Evolutionary conservation across 2,797 vertebrate species (phyloP).

Genomic region (Cichlasoma orientale): DNA sequence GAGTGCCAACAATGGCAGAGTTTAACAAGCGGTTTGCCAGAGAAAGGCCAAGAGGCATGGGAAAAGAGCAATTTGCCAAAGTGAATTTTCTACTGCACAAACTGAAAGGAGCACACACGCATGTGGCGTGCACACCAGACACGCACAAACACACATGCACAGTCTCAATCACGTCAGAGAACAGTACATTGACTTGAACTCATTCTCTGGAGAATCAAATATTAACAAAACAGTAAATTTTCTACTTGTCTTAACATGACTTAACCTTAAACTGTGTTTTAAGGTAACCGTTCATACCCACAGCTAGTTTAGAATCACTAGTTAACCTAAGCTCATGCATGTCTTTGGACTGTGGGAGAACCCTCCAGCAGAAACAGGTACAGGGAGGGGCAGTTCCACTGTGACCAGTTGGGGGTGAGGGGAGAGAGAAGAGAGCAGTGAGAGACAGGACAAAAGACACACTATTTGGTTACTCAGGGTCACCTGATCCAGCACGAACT

Average conservation of each 20-base stretch:
- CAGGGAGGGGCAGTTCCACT: not conserved
- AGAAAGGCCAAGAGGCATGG: slow-evolving; percentile 54
- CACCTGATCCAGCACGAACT: too few species aligned
- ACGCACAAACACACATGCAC: not conserved
- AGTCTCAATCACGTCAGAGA: not conserved
- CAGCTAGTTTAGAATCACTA: not conserved
- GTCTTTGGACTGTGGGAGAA: not conserved
- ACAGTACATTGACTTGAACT: not conserved
- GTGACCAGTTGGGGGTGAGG: not conserved
- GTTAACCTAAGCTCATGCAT: not conserved
- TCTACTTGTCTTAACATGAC: not conserved
- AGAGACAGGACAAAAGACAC: not conserved
- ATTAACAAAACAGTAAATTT: not conserved
- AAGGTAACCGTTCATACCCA: not conserved
- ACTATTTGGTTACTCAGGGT: too few species aligned
- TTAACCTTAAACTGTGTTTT: not conserved
- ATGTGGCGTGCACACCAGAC: not conserved
- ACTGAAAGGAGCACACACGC: not conserved
- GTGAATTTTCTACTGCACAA: slow-evolving; percentile 38
- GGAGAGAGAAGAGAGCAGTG: not conserved
- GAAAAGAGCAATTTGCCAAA: slow-evolving; percentile 55
- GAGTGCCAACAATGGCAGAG: slow-evolving; percentile 33
- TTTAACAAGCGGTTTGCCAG: slow-evolving; percentile 48
- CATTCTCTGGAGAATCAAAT: not conserved
- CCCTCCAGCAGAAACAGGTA: not conserved